These are phyloP conservation scores for Gambusia yucatana DNA, from an alignment of 2,797 vertebrate species.

Conservation along the genomic window DNA sequence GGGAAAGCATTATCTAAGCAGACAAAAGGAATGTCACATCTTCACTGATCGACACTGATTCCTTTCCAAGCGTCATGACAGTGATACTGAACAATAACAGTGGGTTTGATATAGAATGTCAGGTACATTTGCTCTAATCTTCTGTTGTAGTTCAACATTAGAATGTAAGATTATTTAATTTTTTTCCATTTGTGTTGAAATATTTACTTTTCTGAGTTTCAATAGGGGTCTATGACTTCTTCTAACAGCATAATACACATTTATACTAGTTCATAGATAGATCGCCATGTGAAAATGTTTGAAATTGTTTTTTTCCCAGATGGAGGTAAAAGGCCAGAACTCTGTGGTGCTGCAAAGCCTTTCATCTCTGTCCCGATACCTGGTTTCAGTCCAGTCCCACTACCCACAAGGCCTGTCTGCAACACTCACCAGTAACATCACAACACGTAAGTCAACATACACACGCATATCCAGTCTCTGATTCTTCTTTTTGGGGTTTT, in stretches of 20 bases:
- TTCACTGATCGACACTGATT: neutral
- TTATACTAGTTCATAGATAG: neutral
- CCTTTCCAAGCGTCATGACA: neutral
- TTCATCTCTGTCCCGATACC: conserved; percentile 89
- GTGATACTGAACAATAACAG: neutral
- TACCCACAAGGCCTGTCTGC: conserved; percentile 84
- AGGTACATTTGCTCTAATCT: neutral
- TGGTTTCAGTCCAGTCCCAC: conserved; percentile 83
- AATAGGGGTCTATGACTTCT: neutral
- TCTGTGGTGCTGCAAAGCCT: conserved; percentile 85
- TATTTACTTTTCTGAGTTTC: neutral
- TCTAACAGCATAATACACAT: neutral
- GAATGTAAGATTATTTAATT: neutral
- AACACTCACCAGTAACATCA: conserved; percentile 84
- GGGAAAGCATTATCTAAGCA: too few species aligned
- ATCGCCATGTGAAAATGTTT: neutral
- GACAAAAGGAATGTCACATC: neutral
- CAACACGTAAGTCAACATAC: conserved; percentile 85
- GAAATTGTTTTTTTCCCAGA: conserved; percentile 68
- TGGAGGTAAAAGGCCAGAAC: conserved; percentile 84
- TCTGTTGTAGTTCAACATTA: neutral
- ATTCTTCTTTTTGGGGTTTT: neutral
- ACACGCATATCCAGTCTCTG: neutral
- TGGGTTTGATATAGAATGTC: neutral
- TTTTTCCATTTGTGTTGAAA: neutral